These are phyloP conservation scores for Elmis aenea DNA, from an alignment of 2,888 invertebrate genomes.

Conservation along the genomic window DNA sequence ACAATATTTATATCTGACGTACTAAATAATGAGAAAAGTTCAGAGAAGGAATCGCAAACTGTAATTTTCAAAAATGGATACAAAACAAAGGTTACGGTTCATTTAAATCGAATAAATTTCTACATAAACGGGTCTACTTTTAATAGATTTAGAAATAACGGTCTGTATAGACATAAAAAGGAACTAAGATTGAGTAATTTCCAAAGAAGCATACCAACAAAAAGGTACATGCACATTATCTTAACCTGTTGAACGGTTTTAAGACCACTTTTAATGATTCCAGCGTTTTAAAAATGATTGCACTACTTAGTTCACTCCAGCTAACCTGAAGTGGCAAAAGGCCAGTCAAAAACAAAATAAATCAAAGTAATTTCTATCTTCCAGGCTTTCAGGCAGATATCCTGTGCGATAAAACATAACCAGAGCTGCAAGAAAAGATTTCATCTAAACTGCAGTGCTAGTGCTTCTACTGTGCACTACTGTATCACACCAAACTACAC, in stretches of 20 bases:
- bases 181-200: no score
- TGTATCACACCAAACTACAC: slow-evolving; percentile 45
- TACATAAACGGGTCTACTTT: no score
- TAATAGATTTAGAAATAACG: no score
- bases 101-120: no score
- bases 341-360: slow-evolving; percentile 9
- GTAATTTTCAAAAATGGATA: no score
- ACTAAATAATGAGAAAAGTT: no score
- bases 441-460: slow-evolving; percentile 30
- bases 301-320: slow-evolving; percentile 12
- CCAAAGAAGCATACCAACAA: slow-evolving; percentile 31
- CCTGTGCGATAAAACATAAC: slow-evolving; percentile 19
- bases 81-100: no score
- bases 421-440: slow-evolving; percentile 23
- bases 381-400: slow-evolving; percentile 21
- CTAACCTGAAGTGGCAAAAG: slow-evolving; percentile 16
- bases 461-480: slow-evolving; percentile 34
- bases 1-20: no score
- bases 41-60: no score
- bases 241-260: background rate
- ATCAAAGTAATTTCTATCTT: slow-evolving; percentile 14
- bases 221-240: slow-evolving; percentile 12
- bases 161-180: no score
- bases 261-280: no score
- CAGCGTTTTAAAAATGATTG: no score